Evolutionary conservation across 2,797 vertebrate species (phyloP).

Genomic region (Labeo calbasu): DNA sequence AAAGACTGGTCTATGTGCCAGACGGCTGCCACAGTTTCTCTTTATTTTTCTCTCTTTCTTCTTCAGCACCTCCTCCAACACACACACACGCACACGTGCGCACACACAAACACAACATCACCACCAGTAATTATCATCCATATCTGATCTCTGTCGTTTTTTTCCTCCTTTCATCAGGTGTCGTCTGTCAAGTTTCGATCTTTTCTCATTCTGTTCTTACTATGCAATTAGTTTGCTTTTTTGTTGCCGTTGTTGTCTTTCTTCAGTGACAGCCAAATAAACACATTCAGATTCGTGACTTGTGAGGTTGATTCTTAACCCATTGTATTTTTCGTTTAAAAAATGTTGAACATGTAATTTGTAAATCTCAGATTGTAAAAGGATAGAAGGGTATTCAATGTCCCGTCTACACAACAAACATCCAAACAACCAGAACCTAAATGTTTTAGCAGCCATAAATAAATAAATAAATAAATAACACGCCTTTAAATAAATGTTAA

Average conservation of each 20-base stretch:
- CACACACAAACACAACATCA: not conserved
- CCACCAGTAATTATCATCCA: constrained; percentile 15
- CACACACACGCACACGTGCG: not conserved
- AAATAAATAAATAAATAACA: not conserved
- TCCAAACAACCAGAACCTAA: not conserved
- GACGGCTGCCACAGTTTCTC: constrained; percentile 36
- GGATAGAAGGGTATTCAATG: not conserved
- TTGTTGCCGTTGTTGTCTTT: not conserved
- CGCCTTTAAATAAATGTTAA: too few relatives aligned
- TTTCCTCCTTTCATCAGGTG: constrained; percentile 10
- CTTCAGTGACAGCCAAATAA: not conserved
- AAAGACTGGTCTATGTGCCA: constrained; percentile 38
- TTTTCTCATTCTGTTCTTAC: constrained; percentile 26
- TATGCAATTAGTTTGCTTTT: constrained; percentile 50
- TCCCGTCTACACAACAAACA: not conserved
- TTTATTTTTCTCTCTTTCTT: constrained; percentile 39
- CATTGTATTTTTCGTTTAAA: not conserved
- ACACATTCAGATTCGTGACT: not conserved
- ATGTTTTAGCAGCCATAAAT: not conserved
- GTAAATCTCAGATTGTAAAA: not conserved
- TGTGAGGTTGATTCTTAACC: not conserved
- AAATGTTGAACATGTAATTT: not conserved
- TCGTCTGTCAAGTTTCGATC: constrained; percentile 34
- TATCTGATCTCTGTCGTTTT: constrained; percentile 18
- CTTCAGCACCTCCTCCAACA: constrained; percentile 32